Evolutionary conservation across 2,797 vertebrate species (phyloP).

Genomic region (Intellagama lesueurii): DNA sequence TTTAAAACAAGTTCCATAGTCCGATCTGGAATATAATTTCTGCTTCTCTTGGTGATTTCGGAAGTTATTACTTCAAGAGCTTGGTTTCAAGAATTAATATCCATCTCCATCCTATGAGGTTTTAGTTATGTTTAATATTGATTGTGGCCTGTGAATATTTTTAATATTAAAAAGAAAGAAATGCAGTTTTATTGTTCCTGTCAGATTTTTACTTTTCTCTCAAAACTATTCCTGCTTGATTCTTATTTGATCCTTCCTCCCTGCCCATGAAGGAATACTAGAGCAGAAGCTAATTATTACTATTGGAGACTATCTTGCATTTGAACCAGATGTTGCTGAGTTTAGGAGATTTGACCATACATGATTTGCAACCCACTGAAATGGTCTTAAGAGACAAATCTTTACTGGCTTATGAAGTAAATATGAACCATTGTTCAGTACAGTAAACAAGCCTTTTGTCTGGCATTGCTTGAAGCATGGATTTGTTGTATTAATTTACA

Average conservation of each 20-base stretch:
- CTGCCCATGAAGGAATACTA: background rate
- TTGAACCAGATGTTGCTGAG: background rate
- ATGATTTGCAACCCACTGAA: background rate
- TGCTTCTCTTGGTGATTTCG: too few relatives aligned
- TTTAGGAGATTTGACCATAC: background rate
- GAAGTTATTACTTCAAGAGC: background rate
- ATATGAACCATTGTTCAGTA: too few relatives aligned
- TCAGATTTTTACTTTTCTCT: too few relatives aligned
- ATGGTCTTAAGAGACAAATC: too few relatives aligned
- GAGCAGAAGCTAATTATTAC: background rate
- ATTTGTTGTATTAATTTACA: background rate
- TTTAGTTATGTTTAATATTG: background rate
- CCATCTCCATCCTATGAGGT: too few relatives aligned
- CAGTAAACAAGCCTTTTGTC: background rate
- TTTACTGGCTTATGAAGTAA: background rate
- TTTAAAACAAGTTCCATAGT: conserved; percentile 10
- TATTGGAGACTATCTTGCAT: background rate
- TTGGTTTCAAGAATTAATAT: too few relatives aligned
- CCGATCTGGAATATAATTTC: background rate
- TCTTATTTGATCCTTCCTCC: too few relatives aligned
- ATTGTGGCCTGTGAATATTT: background rate
- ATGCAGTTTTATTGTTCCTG: background rate
- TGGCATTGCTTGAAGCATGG: background rate
- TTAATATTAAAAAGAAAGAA: background rate
- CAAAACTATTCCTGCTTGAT: too few relatives aligned